These are phyloP conservation scores for Talpa occidentalis DNA, from an alignment of 2,113 vertebrate species.

Conservation along the genomic window DNA sequence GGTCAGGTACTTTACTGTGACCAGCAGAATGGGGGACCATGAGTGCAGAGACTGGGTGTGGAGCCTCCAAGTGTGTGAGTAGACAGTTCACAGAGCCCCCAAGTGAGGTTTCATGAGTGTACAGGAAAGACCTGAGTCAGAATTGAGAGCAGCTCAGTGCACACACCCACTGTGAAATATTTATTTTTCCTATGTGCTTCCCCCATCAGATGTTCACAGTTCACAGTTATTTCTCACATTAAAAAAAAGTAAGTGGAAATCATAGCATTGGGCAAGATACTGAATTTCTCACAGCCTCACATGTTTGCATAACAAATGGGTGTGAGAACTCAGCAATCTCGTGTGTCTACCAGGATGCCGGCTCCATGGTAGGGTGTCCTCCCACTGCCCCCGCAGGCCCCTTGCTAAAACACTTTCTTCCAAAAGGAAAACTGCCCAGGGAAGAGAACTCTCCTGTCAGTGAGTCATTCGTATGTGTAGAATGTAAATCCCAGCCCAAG, in stretches of 20 bases:
- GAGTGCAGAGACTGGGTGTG: not conserved
- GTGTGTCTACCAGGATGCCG: not conserved
- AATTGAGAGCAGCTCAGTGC: not conserved
- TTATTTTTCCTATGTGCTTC: not conserved
- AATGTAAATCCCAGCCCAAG: too few species aligned
- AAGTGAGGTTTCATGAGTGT: too few species aligned
- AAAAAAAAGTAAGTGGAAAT: not conserved
- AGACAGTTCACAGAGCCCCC: too few species aligned
- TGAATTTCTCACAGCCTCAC: not conserved
- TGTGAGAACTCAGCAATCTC: not conserved
- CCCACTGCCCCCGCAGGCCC: too few species aligned
- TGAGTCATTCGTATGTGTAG: not conserved
- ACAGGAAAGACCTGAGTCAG: too few species aligned
- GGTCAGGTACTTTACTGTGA: not conserved
- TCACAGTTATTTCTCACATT: not conserved
- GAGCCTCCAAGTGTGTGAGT: too few species aligned
- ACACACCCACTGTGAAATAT: accelerated
- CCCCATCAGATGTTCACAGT: not conserved
- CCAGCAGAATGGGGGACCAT: not conserved
- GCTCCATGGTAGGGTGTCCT: too few species aligned
- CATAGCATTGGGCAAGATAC: not conserved
- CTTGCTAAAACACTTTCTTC: not conserved
- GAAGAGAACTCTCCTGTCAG: not conserved
- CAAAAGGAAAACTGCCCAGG: not conserved
- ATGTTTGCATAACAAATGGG: not conserved